Evolutionary conservation across 2,888 invertebrate genomes (phyloP), one percentile per base, ranked within the genome.

Genomic region (Keiferia lycopersicella): DNA sequence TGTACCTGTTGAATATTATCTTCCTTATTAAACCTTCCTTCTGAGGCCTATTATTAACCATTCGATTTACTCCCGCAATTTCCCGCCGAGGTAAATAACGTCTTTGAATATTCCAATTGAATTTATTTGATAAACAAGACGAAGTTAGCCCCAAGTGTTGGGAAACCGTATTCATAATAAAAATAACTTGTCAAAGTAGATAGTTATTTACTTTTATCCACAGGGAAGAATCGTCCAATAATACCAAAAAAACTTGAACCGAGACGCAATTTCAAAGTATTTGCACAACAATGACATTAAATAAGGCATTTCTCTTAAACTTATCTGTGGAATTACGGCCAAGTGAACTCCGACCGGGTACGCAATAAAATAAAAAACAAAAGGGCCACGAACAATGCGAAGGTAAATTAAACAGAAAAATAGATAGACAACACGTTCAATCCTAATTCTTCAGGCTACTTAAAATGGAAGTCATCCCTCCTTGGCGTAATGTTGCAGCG

Each of bases 361-460:
- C 71, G 75, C 71, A 80, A 82, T 80, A 80, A 83, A 80, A 58
- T n/a, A n/a, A n/a, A 81, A 80, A 72, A 81, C 78, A 83, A 82
- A 50, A 79, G 73, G 72, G 69, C 71, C 48, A 66, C 65, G 71
- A 76, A 82, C 79, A 81, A 81, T 79, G 76, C 73, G 73, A 73
- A 83, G 76, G 79, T 80, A 82, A 82, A 83, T 86, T 86, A 81
- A 83, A 82, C 74, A 78, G 74, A 76, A 81, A 80, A 82, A 80
- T 78, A 81, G 82, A 84, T 78, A 80, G 73, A 70, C 72, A 74
- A 71, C 79, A 79, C 78, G 75, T 78, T 82, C 77, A 67, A 74
- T 74, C 71, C 74, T 73, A 77, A 82, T 80, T 81, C 71, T 77
- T 79, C 74, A 71, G 72, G 69, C 67, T 71, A 61, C 70, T 66